A percentile compares a stretch with the other conserved stretches of the same genome.
phyloP scores from a whole-genome alignment of 2,888 invertebrate genomes.

The Dasysyrphus albostriatus region DNA sequence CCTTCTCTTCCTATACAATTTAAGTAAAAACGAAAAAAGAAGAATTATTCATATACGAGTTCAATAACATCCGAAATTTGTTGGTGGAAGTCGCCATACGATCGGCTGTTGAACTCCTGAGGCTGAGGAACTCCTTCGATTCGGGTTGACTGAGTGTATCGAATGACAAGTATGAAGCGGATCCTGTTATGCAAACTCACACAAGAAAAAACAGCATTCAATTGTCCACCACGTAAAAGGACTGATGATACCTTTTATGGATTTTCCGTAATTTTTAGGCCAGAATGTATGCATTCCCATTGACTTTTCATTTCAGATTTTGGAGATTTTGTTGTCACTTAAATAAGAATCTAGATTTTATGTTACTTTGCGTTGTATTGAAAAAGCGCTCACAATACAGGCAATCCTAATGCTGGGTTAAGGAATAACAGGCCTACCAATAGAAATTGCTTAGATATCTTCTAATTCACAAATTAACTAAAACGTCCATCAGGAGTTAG shows the following conservation, averaged over 20 bases:
- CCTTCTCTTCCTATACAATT: not conserved
- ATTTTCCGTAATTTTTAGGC: conserved; percentile 4
- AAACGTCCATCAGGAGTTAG: too few species aligned
- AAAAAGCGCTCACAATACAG: too few species aligned
- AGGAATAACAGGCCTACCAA: too few species aligned
- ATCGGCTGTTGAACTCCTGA: conserved; percentile 65
- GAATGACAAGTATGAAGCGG: conserved; percentile 23
- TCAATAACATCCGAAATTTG: conserved; percentile 54
- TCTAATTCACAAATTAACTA: too few species aligned
- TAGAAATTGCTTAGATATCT: too few species aligned
- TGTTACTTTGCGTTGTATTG: not conserved
- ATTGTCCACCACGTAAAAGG: conserved; percentile 30
- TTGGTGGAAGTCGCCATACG: conserved; percentile 40
- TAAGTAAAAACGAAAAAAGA: not conserved
- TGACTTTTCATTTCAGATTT: not conserved
- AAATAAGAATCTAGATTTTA: not conserved
- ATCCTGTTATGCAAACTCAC: conserved; percentile 44
- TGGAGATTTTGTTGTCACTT: not conserved
- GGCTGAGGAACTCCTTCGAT: conserved; percentile 41
- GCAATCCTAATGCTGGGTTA: too few species aligned
- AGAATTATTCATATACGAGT: conserved; percentile 28
- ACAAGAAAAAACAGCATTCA: conserved; percentile 25
- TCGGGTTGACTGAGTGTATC: conserved; percentile 30
- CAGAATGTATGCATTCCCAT: conserved; percentile 7
- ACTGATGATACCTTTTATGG: conserved; percentile 59